Percentiles rank a stretch among this genome's conserved stretches.
Evolutionary conservation across 2,113 vertebrate genomes (phyloP).

Genomic region (Arizona elegans): DNA sequence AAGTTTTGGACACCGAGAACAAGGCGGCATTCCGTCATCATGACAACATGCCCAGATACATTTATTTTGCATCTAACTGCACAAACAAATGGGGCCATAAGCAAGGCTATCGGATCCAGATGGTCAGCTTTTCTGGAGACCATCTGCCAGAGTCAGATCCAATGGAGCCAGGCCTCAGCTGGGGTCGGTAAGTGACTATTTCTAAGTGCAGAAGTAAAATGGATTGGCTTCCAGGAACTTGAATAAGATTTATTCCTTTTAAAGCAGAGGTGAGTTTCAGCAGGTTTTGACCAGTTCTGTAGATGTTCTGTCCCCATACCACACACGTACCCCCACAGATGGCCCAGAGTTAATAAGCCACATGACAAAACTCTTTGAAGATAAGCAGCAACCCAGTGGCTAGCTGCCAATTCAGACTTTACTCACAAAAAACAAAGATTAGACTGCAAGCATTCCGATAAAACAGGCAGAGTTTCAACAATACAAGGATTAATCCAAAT

Average conservation of each 20-base stretch:
- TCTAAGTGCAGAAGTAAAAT: neutral
- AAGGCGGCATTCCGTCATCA: slow-evolving; percentile 78
- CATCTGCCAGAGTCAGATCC: slow-evolving; percentile 78
- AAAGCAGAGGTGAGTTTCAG: neutral
- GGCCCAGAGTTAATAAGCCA: too few species aligned
- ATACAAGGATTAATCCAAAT: too few species aligned
- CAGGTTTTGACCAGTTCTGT: too few species aligned
- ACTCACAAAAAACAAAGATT: too few species aligned
- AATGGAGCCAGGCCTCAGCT: slow-evolving; percentile 85
- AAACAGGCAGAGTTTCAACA: too few species aligned
- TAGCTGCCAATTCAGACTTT: too few species aligned
- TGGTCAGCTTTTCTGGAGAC: slow-evolving; percentile 79
- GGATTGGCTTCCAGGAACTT: neutral
- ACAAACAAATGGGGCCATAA: slow-evolving; percentile 86
- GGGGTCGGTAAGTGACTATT: slow-evolving; percentile 82
- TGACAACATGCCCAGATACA: slow-evolving; percentile 77
- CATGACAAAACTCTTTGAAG: too few species aligned
- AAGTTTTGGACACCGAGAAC: slow-evolving; percentile 78
- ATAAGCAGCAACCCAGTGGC: too few species aligned
- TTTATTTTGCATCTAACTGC: slow-evolving; percentile 82
- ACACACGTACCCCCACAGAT: too few species aligned
- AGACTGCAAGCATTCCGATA: too few species aligned
- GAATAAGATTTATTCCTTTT: neutral
- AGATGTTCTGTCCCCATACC: too few species aligned
- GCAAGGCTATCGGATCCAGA: slow-evolving; percentile 86